These are phyloP conservation scores for Branchellion lobata DNA, from an alignment of 2,888 invertebrate genomes.

Conservation along the genomic window DNA sequence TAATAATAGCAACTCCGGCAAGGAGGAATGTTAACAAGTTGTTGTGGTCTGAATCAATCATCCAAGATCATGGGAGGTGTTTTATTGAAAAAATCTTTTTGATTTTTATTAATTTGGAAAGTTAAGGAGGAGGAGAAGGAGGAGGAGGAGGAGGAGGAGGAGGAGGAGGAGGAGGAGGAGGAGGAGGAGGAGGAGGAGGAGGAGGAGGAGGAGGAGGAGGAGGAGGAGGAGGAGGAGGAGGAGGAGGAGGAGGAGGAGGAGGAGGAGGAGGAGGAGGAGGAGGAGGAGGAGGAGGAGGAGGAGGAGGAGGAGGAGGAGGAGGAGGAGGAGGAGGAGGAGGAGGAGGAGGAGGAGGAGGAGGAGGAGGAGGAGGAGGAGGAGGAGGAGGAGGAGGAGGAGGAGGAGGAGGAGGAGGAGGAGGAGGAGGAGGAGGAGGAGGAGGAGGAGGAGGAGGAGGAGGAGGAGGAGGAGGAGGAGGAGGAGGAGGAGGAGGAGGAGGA, in stretches of 20 bases:
- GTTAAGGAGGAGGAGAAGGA: conserved; percentile 45
- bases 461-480: conserved; percentile 33
- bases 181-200: conserved; percentile 49
- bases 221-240: conserved; percentile 50
- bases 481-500: conserved; percentile 30
- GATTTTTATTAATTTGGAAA: too few relatives aligned
- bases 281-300: conserved; percentile 49
- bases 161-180: conserved; percentile 49
- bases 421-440: conserved; percentile 40
- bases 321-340: conserved; percentile 42
- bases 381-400: conserved; percentile 39
- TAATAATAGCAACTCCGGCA: too few relatives aligned
- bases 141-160: conserved; percentile 48
- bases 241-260: conserved; percentile 47
- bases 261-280: too few relatives aligned
- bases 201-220: conserved; percentile 48
- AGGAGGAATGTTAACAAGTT: too few relatives aligned
- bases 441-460: conserved; percentile 30
- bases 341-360: conserved; percentile 39
- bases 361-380: conserved; percentile 42
- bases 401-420: conserved; percentile 39
- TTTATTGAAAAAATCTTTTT: too few relatives aligned
- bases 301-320: conserved; percentile 49
- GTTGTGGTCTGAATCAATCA: too few relatives aligned
- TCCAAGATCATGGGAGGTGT: too few relatives aligned